These are phyloP conservation scores for Cnemophilus loriae DNA, from an alignment of 2,113 vertebrate genomes.

Conservation along the genomic window DNA sequence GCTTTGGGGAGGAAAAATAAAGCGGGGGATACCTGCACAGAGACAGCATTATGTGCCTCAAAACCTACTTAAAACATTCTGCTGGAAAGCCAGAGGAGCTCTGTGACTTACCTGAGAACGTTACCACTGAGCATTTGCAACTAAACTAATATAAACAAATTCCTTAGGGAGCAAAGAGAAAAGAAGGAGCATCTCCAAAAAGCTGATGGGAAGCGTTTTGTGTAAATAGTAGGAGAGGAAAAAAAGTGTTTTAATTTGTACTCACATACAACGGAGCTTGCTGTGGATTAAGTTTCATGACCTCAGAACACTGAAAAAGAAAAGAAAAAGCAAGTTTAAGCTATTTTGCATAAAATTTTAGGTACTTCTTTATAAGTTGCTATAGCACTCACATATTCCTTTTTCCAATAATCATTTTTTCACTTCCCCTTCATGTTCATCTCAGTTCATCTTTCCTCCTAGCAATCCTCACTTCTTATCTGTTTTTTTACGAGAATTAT, in stretches of 20 bases:
- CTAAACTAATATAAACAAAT: neutral
- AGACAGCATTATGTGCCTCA: neutral
- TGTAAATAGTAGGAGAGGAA: neutral
- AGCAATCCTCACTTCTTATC: neutral
- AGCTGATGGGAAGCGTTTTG: neutral
- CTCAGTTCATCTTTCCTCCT: neutral
- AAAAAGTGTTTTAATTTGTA: constrained; percentile 54
- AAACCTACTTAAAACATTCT: neutral
- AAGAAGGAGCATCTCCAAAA: neutral
- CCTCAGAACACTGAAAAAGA: constrained; percentile 85
- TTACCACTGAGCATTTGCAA: neutral
- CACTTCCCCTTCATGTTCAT: neutral
- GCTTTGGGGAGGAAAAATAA: neutral
- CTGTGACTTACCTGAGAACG: neutral
- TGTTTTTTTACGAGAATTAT: neutral
- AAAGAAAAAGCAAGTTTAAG: constrained; percentile 21
- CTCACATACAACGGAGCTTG: constrained; percentile 98
- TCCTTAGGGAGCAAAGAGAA: neutral
- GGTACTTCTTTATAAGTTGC: neutral
- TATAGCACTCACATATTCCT: neutral
- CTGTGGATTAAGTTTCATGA: constrained; percentile 99
- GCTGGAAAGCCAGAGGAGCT: neutral
- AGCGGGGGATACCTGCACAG: neutral
- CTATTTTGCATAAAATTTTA: neutral
- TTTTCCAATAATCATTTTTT: neutral